A percentile compares a stretch with the other conserved stretches of the same genome.
These are phyloP conservation scores for Bhutanitis thaidina DNA, from an alignment of 2,888 invertebrate species.

Conservation along the genomic window DNA sequence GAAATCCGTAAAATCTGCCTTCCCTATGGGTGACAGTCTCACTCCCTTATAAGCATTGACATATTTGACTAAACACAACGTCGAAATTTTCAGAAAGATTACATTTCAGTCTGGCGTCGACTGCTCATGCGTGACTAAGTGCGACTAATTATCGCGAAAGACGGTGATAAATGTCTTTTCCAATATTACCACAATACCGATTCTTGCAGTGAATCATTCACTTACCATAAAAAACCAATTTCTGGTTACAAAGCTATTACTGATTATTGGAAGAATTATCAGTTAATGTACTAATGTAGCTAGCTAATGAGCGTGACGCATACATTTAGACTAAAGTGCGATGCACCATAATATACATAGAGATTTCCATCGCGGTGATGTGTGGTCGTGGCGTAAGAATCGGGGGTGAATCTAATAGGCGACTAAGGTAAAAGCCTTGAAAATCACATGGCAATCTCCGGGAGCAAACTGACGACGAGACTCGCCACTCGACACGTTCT, in stretches of 20 bases:
- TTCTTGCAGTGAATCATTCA: not conserved
- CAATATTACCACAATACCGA: not conserved
- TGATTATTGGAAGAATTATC: not conserved
- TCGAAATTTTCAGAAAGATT: not conserved
- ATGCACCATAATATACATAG: too few species aligned
- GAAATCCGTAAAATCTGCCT: too few species aligned
- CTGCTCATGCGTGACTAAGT: constrained; percentile 3
- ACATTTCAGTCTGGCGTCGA: not conserved
- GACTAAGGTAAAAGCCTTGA: too few species aligned
- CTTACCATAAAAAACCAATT: not conserved
- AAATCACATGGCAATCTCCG: too few species aligned
- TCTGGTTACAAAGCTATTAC: not conserved
- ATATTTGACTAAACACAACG: not conserved
- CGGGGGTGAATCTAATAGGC: too few species aligned
- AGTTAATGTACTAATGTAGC: not conserved
- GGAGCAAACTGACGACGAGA: too few species aligned
- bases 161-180: constrained; percentile 4
- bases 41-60: too few species aligned
- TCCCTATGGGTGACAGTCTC: too few species aligned
- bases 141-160: constrained; percentile 6
- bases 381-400: too few species aligned
- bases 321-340: not conserved
- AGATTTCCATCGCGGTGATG: too few species aligned
- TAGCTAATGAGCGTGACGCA: not conserved
- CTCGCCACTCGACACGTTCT: too few species aligned